Conservation (phyloP, 2,888 invertebrate species). For the Pherbina coryleti region DNA sequence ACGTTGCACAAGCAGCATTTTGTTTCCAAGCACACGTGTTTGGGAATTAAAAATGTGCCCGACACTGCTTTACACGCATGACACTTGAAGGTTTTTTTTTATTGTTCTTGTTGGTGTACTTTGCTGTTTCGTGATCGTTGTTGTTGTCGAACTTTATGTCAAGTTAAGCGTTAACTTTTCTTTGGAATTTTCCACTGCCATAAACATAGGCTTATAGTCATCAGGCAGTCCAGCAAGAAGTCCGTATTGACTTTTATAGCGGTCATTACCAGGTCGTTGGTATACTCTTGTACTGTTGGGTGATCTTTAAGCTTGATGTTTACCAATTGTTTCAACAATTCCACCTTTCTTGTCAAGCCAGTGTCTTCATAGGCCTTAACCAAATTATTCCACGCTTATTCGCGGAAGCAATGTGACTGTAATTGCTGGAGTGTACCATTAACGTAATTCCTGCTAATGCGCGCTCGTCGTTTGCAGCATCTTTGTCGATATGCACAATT, state of each 20-base stretch:
- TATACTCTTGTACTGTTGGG: slow-evolving; percentile 42
- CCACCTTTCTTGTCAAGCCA: slow-evolving; percentile 41
- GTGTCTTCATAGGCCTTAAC: slow-evolving; percentile 44
- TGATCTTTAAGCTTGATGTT: slow-evolving; percentile 38
- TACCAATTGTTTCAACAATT: slow-evolving; percentile 42
- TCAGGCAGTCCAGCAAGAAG: slow-evolving; percentile 28
- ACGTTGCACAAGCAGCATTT: too few species aligned
- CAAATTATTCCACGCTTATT: slow-evolving; percentile 49
- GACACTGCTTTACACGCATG: too few species aligned
- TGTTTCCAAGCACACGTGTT: too few species aligned
- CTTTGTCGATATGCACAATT: slow-evolving; percentile 29
- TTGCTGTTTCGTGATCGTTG: too few species aligned
- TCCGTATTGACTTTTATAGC: neutral
- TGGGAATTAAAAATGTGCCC: too few species aligned
- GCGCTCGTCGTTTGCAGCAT: slow-evolving; percentile 36
- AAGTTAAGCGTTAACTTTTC: too few species aligned
- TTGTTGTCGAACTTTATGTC: slow-evolving; percentile 3
- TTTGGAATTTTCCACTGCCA: too few species aligned
- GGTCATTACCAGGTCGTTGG: slow-evolving; percentile 42
- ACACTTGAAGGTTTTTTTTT: neutral
- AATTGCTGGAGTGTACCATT: slow-evolving; percentile 47
- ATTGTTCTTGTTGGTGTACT: neutral
- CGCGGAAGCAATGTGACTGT: slow-evolving; percentile 46
- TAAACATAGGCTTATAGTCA: slow-evolving; percentile 33
- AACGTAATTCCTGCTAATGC: slow-evolving; percentile 50